A percentile compares a stretch with the other conserved stretches of the same genome.
Evolutionary conservation across 2,888 invertebrate genomes (phyloP).

Genomic region (Sialis fuliginosa): DNA sequence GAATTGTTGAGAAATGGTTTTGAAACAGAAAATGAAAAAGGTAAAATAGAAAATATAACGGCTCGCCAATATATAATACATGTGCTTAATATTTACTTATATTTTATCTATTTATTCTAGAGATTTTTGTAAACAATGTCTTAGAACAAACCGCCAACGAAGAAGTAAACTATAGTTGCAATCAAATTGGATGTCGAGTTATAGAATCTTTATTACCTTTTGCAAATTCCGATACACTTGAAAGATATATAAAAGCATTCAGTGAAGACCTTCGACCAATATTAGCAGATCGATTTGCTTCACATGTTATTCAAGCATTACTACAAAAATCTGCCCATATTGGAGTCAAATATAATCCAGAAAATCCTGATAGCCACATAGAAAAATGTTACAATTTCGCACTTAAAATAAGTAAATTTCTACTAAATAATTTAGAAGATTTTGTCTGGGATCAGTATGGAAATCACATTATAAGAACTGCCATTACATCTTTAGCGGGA

Average conservation of each 20-base stretch:
- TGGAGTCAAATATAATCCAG: slow-evolving; percentile 10
- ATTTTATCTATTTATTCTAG: slow-evolving; percentile 24
- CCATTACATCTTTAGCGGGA: slow-evolving; percentile 50
- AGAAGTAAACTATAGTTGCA: slow-evolving; percentile 55
- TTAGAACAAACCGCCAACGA: slow-evolving; percentile 49
- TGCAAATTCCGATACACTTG: slow-evolving; percentile 40
- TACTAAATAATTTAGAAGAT: slow-evolving; percentile 71
- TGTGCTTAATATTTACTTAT: neutral
- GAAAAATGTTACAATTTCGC: slow-evolving; percentile 43
- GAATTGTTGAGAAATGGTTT: slow-evolving; percentile 37
- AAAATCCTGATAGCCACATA: slow-evolving; percentile 28
- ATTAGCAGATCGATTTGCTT: slow-evolving; percentile 59
- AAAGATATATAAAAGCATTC: slow-evolving; percentile 42
- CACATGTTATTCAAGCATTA: slow-evolving; percentile 61
- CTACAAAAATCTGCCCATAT: slow-evolving; percentile 18
- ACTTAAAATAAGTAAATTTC: slow-evolving; percentile 52
- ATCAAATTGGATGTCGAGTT: slow-evolving; percentile 64
- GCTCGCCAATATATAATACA: neutral
- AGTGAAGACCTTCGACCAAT: slow-evolving; percentile 47
- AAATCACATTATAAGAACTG: slow-evolving; percentile 57
- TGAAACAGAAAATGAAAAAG: slow-evolving; percentile 50
- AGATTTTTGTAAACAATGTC: slow-evolving; percentile 54
- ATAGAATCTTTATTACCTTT: slow-evolving; percentile 58
- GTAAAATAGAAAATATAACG: slow-evolving; percentile 24
- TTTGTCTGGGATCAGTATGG: slow-evolving; percentile 63